phyloP scores from a whole-genome alignment of 2,113 vertebrate species.

The Xenopus borealis region DNA sequence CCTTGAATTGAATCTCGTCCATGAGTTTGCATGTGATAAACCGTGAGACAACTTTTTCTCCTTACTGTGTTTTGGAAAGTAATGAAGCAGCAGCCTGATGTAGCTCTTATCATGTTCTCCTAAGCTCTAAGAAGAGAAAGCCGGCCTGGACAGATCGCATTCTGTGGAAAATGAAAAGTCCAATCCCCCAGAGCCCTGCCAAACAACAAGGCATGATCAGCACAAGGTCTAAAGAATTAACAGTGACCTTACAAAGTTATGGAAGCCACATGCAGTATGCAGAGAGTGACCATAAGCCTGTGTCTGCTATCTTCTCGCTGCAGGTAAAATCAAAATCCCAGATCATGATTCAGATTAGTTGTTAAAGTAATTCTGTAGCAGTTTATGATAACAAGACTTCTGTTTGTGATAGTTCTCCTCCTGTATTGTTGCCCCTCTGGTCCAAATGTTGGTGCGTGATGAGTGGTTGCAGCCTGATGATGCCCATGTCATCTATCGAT shows the following conservation, averaged over 20 bases:
- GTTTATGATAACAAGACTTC: too few relatives aligned
- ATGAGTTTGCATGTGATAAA: too few relatives aligned
- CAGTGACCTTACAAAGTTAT: conserved; percentile 84
- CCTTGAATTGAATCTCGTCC: too few relatives aligned
- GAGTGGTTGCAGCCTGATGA: conserved; percentile 87
- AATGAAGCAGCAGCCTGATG: too few relatives aligned
- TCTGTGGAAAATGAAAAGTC: conserved; percentile 88
- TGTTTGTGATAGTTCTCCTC: conserved; percentile 76
- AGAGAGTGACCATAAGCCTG: conserved; percentile 93
- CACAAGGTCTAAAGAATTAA: conserved; percentile 66
- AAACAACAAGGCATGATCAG: conserved; percentile 67
- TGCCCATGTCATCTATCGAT: conserved; percentile 76
- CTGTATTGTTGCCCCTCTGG: conserved; percentile 74
- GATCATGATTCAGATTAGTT: too few relatives aligned
- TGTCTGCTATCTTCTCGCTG: conserved; percentile 84
- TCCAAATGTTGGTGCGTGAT: conserved; percentile 80
- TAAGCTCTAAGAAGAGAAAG: conserved; percentile 91
- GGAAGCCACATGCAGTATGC: conserved; percentile 92
- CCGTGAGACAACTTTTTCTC: too few relatives aligned
- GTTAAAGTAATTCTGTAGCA: not conserved
- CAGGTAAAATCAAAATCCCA: conserved; percentile 67
- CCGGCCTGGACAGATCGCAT: conserved; percentile 97
- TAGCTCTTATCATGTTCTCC: not conserved
- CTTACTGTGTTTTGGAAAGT: too few relatives aligned
- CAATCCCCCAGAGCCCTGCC: conserved; percentile 64